phyloP scores from a whole-genome alignment of 30 jellyfish, hydroid and myxozoan genomes.

The Pseudorhiza aurosa region DNA sequence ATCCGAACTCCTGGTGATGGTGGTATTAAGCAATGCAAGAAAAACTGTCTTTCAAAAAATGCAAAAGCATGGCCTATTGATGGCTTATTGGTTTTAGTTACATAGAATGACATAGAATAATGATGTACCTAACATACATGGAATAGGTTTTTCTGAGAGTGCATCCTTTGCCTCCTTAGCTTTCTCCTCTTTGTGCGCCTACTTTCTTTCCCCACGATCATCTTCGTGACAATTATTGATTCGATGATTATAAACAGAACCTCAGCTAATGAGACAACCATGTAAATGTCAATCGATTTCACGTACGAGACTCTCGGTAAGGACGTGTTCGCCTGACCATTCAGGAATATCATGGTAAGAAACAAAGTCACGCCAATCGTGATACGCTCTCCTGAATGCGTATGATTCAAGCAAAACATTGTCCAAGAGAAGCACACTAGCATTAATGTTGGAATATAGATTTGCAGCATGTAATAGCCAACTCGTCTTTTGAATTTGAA shows the following conservation, averaged over 20 bases:
- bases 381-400: constrained; percentile 55
- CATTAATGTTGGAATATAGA: constrained; percentile 66
- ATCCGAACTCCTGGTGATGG: too few species aligned
- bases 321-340: constrained; percentile 63
- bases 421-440: constrained; percentile 67
- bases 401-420: constrained; percentile 39
- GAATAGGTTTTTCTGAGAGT: not conserved
- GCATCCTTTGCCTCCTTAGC: not conserved
- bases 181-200: not conserved
- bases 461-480: constrained; percentile 58
- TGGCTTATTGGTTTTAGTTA: too few species aligned
- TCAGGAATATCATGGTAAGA: constrained; percentile 54
- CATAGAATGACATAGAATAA: too few species aligned
- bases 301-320: constrained; percentile 59
- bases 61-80: too few species aligned
- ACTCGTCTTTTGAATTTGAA: constrained; percentile 56
- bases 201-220: not conserved
- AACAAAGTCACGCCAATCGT: constrained; percentile 69
- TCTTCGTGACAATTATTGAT: constrained; percentile 39
- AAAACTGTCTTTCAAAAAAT: too few species aligned
- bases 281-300: constrained; percentile 48
- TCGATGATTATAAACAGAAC: constrained; percentile 38
- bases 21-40: too few species aligned
- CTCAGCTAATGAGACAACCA: constrained; percentile 44
- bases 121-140: too few species aligned